Evolutionary conservation across 2,888 invertebrate genomes (phyloP).

Genomic region (Teinopalpus imperialis): DNA sequence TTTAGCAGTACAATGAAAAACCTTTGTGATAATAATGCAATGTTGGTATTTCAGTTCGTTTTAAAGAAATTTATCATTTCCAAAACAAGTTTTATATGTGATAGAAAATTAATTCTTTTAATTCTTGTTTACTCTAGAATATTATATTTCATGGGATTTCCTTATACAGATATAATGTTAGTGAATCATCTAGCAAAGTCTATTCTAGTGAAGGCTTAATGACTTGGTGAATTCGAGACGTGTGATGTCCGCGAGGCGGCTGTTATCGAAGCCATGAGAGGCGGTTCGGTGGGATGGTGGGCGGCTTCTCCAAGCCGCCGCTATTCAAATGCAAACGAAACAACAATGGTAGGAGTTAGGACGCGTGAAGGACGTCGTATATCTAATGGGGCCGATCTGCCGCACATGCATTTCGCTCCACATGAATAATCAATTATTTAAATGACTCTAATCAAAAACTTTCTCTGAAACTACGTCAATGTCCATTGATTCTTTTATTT

Average conservation of each 20-base stretch:
- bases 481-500: slow-evolving; percentile 48
- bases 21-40: slow-evolving; percentile 54
- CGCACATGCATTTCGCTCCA: slow-evolving; percentile 71
- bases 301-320: slow-evolving; percentile 62
- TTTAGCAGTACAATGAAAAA: slow-evolving; percentile 61
- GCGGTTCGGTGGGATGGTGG: slow-evolving; percentile 61
- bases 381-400: slow-evolving; percentile 73
- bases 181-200: slow-evolving; percentile 21
- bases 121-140: too few species aligned
- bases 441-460: slow-evolving; percentile 70
- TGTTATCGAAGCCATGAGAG: slow-evolving; percentile 53
- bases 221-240: slow-evolving; percentile 20
- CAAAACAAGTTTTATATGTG: too few species aligned
- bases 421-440: slow-evolving; percentile 81
- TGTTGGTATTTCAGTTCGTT: slow-evolving; percentile 57
- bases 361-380: slow-evolving; percentile 79
- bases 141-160: slow-evolving; percentile 45
- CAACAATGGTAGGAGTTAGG: slow-evolving; percentile 79
- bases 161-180: slow-evolving; percentile 19
- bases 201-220: too few species aligned
- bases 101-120: too few species aligned
- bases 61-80: too few species aligned
- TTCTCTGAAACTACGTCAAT: slow-evolving; percentile 52
- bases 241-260: slow-evolving; percentile 33
- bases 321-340: slow-evolving; percentile 76